A percentile compares a stretch with the other conserved stretches of the same genome.
These are phyloP conservation scores for Chanos chanos DNA, from an alignment of 2,797 vertebrate genomes.

Conservation along the genomic window DNA sequence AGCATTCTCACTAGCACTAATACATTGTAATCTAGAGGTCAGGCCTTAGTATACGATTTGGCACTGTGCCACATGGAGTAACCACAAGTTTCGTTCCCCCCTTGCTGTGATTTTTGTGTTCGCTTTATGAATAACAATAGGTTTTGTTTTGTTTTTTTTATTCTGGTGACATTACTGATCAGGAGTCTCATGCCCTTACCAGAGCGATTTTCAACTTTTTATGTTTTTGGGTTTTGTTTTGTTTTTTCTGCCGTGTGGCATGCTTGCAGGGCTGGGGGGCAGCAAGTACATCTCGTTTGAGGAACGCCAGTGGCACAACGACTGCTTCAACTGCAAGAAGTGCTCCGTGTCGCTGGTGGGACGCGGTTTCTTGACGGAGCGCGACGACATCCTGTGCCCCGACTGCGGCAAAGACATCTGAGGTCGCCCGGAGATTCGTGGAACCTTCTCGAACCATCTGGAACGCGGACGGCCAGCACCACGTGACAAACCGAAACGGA, in stretches of 20 bases:
- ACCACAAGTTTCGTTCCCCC: too few species aligned
- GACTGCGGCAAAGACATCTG: constrained; percentile 88
- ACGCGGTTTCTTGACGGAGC: constrained; percentile 88
- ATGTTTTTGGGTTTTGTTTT: not conserved
- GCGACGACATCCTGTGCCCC: constrained; percentile 88
- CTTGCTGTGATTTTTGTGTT: too few species aligned
- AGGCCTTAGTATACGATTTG: too few species aligned
- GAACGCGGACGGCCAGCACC: too few species aligned
- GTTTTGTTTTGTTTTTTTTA: not conserved
- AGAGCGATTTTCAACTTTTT: too few species aligned
- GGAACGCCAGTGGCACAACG: constrained; percentile 95
- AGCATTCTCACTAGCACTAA: too few species aligned
- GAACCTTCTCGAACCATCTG: not conserved
- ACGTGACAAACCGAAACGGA: too few species aligned
- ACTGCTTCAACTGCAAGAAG: constrained; percentile 94
- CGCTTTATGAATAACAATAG: too few species aligned
- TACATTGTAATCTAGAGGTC: too few species aligned
- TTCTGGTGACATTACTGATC: constrained; percentile 17
- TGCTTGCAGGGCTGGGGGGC: constrained; percentile 84
- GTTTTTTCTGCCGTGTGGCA: too few species aligned
- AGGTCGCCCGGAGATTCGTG: constrained; percentile 32
- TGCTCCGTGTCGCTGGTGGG: constrained; percentile 88
- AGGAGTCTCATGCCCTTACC: constrained; percentile 21
- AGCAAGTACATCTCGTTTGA: constrained; percentile 96
- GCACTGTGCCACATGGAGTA: too few species aligned